These are phyloP conservation scores for Xestia sexstrigata DNA, from an alignment of 2,888 invertebrate species.

Conservation along the genomic window DNA sequence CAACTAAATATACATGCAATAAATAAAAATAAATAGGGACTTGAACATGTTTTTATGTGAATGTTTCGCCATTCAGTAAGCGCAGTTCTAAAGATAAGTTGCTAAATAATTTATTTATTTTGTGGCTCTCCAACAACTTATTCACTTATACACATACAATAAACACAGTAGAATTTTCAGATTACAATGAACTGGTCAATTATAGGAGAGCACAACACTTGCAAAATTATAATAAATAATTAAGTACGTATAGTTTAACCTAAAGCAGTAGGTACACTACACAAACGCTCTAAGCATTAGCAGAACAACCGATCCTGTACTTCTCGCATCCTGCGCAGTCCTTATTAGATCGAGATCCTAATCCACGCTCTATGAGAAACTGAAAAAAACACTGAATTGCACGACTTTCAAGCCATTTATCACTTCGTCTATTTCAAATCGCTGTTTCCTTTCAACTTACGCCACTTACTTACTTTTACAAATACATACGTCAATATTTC, in stretches of 20 bases:
- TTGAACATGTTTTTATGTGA: not conserved
- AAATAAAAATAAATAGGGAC: not conserved
- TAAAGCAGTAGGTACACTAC: too few relatives aligned
- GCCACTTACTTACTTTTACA: not conserved
- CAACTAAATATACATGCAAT: not conserved
- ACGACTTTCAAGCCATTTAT: not conserved
- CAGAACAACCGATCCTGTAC: not conserved
- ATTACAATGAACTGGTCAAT: too few relatives aligned
- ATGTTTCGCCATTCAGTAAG: not conserved
- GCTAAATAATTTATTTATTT: not conserved
- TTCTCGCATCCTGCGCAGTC: not conserved
- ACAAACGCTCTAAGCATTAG: not conserved
- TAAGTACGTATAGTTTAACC: too few relatives aligned
- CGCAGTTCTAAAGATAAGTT: not conserved
- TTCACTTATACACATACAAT: too few relatives aligned
- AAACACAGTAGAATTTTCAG: too few relatives aligned
- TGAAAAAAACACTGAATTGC: not conserved
- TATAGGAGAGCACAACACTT: too few relatives aligned
- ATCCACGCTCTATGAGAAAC: not conserved
- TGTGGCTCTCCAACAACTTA: too few relatives aligned
- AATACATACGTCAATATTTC: conserved; percentile 62
- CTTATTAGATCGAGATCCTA: not conserved
- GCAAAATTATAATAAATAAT: too few relatives aligned
- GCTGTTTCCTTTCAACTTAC: conserved; percentile 41
- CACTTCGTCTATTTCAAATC: not conserved